Evolutionary conservation across 2,797 vertebrate species (phyloP).

Genomic region (Sebastes baramenuke): DNA sequence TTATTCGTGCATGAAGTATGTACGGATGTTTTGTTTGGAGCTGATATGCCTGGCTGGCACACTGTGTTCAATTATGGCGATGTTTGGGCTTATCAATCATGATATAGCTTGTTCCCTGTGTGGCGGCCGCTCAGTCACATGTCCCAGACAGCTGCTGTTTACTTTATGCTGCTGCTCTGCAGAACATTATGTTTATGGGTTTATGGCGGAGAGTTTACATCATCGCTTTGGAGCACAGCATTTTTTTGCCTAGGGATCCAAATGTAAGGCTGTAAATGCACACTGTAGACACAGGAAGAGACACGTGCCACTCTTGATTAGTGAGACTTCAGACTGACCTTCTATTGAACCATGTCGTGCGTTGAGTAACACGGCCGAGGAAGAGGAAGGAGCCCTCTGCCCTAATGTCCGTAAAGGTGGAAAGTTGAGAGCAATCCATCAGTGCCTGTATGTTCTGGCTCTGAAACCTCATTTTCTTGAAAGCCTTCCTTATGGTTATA

Average conservation of each 20-base stretch:
- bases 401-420: conserved; percentile 39
- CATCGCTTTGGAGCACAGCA: background rate
- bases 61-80: conserved; percentile 69
- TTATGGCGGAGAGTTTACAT: conserved; percentile 8
- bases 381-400: background rate
- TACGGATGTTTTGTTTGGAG: conserved; percentile 6
- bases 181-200: background rate
- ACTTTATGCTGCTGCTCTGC: conserved; percentile 14
- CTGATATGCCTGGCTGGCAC: conserved; percentile 43
- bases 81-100: conserved; percentile 77
- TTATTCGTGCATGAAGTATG: conserved; percentile 10
- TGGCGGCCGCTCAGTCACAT: conserved; percentile 55
- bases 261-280: background rate
- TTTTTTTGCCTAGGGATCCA: background rate
- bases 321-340: background rate
- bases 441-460: conserved; percentile 33
- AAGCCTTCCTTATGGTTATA: conserved; percentile 55
- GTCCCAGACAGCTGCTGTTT: conserved; percentile 56
- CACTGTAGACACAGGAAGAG: background rate
- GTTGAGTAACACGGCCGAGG: background rate
- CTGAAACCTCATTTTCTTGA: conserved; percentile 70
- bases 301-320: background rate
- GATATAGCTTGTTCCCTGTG: conserved; percentile 58
- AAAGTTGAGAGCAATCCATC: conserved; percentile 61
- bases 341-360: background rate